Evolutionary conservation across 2,113 vertebrate genomes (phyloP).

Genomic region (Orycteropus afer): DNA sequence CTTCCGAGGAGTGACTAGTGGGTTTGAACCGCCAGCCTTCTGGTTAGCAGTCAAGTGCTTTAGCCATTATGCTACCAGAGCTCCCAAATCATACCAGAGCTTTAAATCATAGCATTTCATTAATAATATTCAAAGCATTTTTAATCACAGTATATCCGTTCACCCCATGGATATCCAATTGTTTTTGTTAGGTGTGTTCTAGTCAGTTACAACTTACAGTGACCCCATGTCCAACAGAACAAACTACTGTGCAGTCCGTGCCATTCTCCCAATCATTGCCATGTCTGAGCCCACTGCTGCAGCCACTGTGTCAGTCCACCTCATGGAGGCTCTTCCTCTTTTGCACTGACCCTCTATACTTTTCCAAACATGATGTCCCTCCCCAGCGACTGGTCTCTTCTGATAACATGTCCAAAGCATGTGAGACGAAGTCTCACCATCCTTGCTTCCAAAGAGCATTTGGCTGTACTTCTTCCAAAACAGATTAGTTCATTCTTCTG

Average conservation of each 20-base stretch:
- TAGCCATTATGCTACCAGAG: no score
- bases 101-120: background rate
- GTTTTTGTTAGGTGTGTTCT: background rate
- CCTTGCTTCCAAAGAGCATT: background rate
- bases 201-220: background rate
- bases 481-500: background rate
- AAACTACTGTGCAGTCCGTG: no score
- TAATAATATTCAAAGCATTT: slow-evolving; percentile 14
- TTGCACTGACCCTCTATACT: background rate
- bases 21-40: no score
- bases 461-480: background rate
- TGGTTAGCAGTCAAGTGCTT: no score
- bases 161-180: background rate
- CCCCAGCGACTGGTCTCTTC: no score
- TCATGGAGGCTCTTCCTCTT: no score
- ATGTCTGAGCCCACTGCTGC: background rate
- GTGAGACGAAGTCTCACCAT: no score
- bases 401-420: no score
- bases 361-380: no score
- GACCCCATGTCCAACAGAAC: background rate
- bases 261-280: no score
- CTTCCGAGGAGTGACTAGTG: no score
- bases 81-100: no score
- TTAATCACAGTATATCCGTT: background rate
- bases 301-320: background rate